These are phyloP conservation scores for Lasioglossum pauxillum DNA, from an alignment of 2,888 invertebrate species.

Conservation along the genomic window DNA sequence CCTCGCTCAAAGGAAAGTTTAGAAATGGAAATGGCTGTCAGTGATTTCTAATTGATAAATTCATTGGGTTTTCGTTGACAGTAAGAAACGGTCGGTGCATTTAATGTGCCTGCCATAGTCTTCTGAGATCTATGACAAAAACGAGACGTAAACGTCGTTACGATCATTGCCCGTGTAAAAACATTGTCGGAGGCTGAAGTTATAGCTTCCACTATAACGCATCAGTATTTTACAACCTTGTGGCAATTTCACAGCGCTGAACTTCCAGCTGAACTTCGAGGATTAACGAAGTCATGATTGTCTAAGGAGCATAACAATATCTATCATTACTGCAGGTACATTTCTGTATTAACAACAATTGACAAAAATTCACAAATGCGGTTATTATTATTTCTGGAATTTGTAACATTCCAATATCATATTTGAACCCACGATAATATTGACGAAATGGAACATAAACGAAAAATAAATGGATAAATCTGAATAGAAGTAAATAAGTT, in stretches of 20 bases:
- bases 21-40: neutral
- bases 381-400: too few relatives aligned
- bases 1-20: neutral
- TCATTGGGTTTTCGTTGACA: neutral
- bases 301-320: neutral
- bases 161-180: conserved; percentile 20
- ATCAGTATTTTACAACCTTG: conserved; percentile 33
- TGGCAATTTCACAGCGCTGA: neutral
- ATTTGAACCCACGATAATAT: neutral
- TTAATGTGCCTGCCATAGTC: neutral
- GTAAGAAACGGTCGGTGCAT: neutral
- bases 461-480: too few relatives aligned
- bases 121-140: neutral
- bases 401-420: too few relatives aligned
- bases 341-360: neutral
- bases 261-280: neutral
- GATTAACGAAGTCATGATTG: neutral
- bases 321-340: neutral
- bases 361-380: too few relatives aligned
- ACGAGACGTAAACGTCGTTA: conserved; percentile 28
- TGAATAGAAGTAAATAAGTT: too few relatives aligned
- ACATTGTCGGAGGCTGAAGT: conserved; percentile 27
- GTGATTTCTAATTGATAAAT: neutral
- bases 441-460: neutral
- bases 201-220: conserved; percentile 24